Base-by-base conservation (phyloP, 2,888 invertebrate genomes). In the Automeris io region DNA sequence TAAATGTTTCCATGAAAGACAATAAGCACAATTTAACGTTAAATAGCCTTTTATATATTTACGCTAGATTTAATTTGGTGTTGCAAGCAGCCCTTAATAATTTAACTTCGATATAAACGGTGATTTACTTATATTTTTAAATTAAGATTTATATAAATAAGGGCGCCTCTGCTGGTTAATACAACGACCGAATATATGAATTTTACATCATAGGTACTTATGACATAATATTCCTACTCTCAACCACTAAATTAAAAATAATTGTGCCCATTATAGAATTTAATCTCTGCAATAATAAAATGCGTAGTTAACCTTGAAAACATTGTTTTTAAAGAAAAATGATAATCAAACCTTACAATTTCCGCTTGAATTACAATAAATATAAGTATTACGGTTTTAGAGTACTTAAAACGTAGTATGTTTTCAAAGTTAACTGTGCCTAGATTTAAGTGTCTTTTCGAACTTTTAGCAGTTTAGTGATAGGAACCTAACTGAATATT, bases 231-330 rank as follows among this genome's bases (percentile, higher is more conserved):
- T n/a, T n/a, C n/a, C n/a, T n/a, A n/a, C n/a, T n/a, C n/a, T n/a
- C n/a, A n/a, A n/a, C n/a, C n/a, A n/a, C n/a, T n/a, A n/a, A n/a
- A n/a, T n/a, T n/a, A n/a, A n/a, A n/a, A n/a, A n/a, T n/a, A 57
- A 67, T 62, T 66, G 68, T 69, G 68, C 67, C 64, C 63, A 58
- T 55, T 58, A 53, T 68, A 67, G 60, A 45, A 51, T 31, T 7
- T 11, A 9, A 29, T 31, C 56, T 65, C 65, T 68, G 74, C 71
- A 71, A 73, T 73, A 71, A 69, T 68, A 60, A 68, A 64, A 53
- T 53, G 44, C 60, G 54, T 48, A 21, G 22, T 34, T 21, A 11
- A 19, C 22, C 22, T 34, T 25, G n/a, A 26, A 29, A 21, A 34
- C 31, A 37, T 16, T 12, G 31, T 7, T 7, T 31, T 22, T 22